Evolutionary conservation across 2,797 vertebrate species (phyloP).

Genomic region (Pantherophis vulpinus): DNA sequence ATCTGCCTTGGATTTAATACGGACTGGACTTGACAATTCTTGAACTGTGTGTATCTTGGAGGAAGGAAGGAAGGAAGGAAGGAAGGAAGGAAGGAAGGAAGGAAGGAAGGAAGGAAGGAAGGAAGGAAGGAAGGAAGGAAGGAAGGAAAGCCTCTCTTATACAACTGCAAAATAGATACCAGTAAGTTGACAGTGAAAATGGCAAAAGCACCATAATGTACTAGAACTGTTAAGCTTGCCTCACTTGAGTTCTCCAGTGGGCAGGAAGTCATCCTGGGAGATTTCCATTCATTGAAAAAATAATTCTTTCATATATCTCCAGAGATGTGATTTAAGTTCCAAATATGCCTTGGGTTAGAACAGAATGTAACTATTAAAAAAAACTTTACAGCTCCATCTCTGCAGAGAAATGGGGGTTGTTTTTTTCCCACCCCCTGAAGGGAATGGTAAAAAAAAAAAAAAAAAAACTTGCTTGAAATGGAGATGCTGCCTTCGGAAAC

Average conservation of each 20-base stretch:
- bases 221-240: neutral
- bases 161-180: neutral
- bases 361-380: slow-evolving; percentile 33
- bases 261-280: slow-evolving; percentile 35
- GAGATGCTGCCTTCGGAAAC: slow-evolving; percentile 37
- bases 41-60: too few relatives aligned
- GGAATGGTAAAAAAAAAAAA: slow-evolving; percentile 43
- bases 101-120: too few relatives aligned
- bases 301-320: neutral
- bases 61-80: too few relatives aligned
- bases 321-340: slow-evolving; percentile 49
- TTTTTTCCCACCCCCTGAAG: slow-evolving; percentile 51
- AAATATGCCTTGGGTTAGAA: slow-evolving; percentile 50
- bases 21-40: too few relatives aligned
- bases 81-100: too few relatives aligned
- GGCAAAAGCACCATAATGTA: neutral
- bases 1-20: too few relatives aligned
- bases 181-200: neutral
- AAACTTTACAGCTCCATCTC: slow-evolving; percentile 42
- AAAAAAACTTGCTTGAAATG: slow-evolving; percentile 32
- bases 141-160: neutral
- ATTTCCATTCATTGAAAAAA: slow-evolving; percentile 44
- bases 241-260: neutral
- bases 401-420: slow-evolving; percentile 14
- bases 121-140: too few relatives aligned